These are phyloP conservation scores for Grapholita molesta DNA, from an alignment of 1,140 invertebrate species.

Conservation along the genomic window DNA sequence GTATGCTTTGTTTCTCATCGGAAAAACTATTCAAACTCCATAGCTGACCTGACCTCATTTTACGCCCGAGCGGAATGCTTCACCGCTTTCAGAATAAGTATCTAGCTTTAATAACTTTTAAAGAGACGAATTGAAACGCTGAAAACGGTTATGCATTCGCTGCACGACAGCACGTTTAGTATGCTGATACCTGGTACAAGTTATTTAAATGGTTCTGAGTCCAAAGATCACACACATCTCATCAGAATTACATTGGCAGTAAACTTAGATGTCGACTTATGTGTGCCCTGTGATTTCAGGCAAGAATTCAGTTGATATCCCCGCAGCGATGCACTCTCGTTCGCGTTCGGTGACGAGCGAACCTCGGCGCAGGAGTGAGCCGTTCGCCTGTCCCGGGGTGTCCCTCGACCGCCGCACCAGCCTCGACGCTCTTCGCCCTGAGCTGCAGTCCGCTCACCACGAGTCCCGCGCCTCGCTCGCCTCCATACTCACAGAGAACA, in stretches of 20 bases:
- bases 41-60: not conserved
- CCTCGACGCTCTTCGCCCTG: slow-evolving; percentile 52
- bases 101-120: not conserved
- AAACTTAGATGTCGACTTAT: not conserved
- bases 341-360: slow-evolving; percentile 58
- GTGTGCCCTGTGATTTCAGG: slow-evolving; percentile 44
- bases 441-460: slow-evolving; percentile 51
- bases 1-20: not conserved
- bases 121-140: not conserved
- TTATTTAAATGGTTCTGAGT: slow-evolving; percentile 56
- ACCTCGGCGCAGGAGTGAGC: slow-evolving; percentile 67
- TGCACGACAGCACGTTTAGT: not conserved
- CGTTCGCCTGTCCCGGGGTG: slow-evolving; percentile 54
- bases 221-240: slow-evolving; percentile 18
- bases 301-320: slow-evolving; percentile 77
- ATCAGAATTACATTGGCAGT: not conserved
- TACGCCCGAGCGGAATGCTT: not conserved
- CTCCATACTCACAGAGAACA: slow-evolving; percentile 72
- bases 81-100: not conserved
- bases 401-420: slow-evolving; percentile 63
- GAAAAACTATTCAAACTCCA: not conserved
- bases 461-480: slow-evolving; percentile 68
- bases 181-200: slow-evolving; percentile 20
- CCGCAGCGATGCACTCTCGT: slow-evolving; percentile 56
- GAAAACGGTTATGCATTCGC: not conserved